Evolutionary conservation across 2,113 vertebrate genomes (phyloP).

Genomic region (Hypomesus transpacificus): DNA sequence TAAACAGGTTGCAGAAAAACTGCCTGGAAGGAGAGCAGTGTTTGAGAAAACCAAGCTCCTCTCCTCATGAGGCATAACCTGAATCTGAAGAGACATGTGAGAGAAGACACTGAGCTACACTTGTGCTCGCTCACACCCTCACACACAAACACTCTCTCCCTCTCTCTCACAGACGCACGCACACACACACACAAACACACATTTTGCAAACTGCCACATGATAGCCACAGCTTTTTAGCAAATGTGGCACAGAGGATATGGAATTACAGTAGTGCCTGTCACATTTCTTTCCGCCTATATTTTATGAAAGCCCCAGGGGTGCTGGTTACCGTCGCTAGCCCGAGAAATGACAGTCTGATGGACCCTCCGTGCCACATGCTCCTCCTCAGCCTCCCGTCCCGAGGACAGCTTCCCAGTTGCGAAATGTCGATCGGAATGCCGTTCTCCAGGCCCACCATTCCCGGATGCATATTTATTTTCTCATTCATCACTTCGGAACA

Average conservation of each 20-base stretch:
- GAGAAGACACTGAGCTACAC: constrained; percentile 32
- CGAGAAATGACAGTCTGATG: neutral
- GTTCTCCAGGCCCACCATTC: constrained; percentile 44
- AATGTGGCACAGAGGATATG: constrained; percentile 40
- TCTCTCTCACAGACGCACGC: neutral
- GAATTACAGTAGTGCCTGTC: constrained; percentile 47
- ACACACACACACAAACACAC: neutral
- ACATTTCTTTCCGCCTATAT: constrained; percentile 35
- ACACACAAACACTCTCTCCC: neutral
- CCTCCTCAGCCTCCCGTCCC: constrained; percentile 16
- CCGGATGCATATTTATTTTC: constrained; percentile 67
- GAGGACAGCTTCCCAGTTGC: constrained; percentile 32
- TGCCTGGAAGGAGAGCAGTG: constrained; percentile 24
- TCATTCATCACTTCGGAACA: constrained; percentile 64
- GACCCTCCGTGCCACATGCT: constrained; percentile 19
- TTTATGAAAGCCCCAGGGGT: constrained; percentile 25
- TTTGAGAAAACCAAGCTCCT: neutral
- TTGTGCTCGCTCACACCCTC: too few species aligned
- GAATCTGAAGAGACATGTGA: constrained; percentile 48
- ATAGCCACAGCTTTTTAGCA: constrained; percentile 26
- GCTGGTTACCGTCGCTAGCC: constrained; percentile 14
- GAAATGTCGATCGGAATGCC: constrained; percentile 66
- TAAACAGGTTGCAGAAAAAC: constrained; percentile 25
- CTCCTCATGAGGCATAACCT: constrained; percentile 33
- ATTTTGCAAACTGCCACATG: neutral